Evolutionary conservation across 1,140 invertebrate species (phyloP).

Genomic region (Myzus persicae): DNA sequence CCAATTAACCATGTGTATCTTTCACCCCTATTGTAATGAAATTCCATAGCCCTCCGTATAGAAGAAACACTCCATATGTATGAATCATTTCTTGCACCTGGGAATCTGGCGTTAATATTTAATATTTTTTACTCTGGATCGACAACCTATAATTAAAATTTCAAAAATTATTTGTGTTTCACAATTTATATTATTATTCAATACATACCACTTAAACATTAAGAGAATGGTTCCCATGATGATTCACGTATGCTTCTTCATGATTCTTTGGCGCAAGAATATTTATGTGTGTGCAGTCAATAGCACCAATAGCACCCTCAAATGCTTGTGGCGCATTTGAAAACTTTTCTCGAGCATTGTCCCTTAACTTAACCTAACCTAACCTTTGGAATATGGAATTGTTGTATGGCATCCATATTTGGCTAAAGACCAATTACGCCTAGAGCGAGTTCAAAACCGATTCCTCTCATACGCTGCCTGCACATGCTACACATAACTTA

Average conservation of each 20-base stretch:
- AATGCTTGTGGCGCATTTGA: neutral
- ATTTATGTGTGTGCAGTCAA: too few relatives aligned
- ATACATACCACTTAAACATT: slow-evolving; percentile 62
- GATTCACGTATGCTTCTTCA: slow-evolving; percentile 62
- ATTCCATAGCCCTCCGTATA: slow-evolving; percentile 39
- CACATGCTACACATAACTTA: too few relatives aligned
- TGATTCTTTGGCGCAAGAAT: too few relatives aligned
- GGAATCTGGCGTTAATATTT: slow-evolving; percentile 61
- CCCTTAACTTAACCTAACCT: too few relatives aligned
- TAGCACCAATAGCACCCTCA: too few relatives aligned
- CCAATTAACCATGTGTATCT: slow-evolving; percentile 55
- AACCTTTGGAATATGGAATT: too few relatives aligned
- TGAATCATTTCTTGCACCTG: slow-evolving; percentile 60
- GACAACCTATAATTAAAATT: slow-evolving; percentile 58
- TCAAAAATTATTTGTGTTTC: slow-evolving; percentile 26
- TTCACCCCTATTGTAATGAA: slow-evolving; percentile 24
- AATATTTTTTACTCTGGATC: slow-evolving; percentile 60
- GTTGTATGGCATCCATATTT: too few relatives aligned
- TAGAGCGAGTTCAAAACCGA: too few relatives aligned
- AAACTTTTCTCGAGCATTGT: neutral
- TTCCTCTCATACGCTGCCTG: too few relatives aligned
- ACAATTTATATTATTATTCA: slow-evolving; percentile 26
- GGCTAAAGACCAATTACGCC: too few relatives aligned
- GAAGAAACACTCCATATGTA: slow-evolving; percentile 60
- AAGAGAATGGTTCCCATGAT: slow-evolving; percentile 63